Base-by-base conservation (phyloP, 2,888 invertebrate species). In the Macropis europaea region DNA sequence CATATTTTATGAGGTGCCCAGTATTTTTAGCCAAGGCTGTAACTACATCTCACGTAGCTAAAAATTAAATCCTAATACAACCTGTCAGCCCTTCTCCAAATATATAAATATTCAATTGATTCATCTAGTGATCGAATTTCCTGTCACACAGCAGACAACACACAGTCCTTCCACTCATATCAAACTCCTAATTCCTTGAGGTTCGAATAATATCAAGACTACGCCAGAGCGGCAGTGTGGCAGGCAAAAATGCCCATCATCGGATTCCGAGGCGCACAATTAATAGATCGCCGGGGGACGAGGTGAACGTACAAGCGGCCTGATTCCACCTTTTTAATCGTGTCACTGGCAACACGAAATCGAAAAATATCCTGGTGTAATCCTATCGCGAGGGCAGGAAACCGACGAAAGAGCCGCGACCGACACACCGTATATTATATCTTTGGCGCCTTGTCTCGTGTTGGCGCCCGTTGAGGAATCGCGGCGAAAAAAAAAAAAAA, bases 301-400 rank as follows among this genome's bases (percentile, higher is more conserved):
- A 38, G 70, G 71, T 69, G 48, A 61, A 69, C 62, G 71, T 17
- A 40, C 70, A 52, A 52, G 38, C 38, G 70, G 34, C 72, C 71
- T 47, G 52, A 72, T 72, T 72, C 47, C 32, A 22, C n/a, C 28
- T 30, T 56, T 61, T 57, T 17, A 26, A 63, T 57, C 53, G 48
- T 24, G 50, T 7, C 36, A 3, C n/a, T 11, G 0, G 47, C 13
- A 19, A 13, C 26, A 3, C 30, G 64, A 26, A 52, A 60, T 50
- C 50, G 48, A 70, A 60, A 64, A 64, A 73, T 54, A 59, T 54
- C 48, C 15, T n/a, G 24, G 7, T 19, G 57, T 57, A 48, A 62
- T 32, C 52, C 30, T 47, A 60, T 48, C 36, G 52, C 34, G 30
- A 11, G 30, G 38, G n/a, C 36, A 26, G 57, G 45, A 56, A 50